A percentile compares a stretch with the other conserved stretches of the same genome.
These are phyloP conservation scores for Agrotis exclamationis DNA, from an alignment of 2,888 invertebrate genomes.

Conservation along the genomic window DNA sequence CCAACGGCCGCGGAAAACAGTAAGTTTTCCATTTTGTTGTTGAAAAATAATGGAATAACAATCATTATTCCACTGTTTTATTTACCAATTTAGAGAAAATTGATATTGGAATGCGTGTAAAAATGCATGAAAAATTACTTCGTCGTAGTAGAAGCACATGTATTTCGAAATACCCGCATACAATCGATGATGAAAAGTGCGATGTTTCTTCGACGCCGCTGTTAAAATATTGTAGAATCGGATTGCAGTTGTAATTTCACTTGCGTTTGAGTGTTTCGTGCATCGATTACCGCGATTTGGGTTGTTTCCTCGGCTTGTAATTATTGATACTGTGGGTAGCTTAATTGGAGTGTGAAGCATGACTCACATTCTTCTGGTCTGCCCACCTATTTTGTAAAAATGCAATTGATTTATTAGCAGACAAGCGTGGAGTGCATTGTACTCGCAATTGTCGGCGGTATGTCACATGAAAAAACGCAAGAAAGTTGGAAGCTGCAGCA, in stretches of 20 bases:
- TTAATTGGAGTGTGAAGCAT: constrained; percentile 90
- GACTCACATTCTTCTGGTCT: constrained; percentile 84
- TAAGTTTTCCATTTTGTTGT: constrained; percentile 84
- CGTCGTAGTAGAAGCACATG: constrained; percentile 63
- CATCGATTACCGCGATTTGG: constrained; percentile 84
- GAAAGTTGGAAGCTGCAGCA: constrained; percentile 34
- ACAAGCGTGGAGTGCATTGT: constrained; percentile 42
- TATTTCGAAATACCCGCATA: constrained; percentile 83
- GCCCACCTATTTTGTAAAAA: constrained; percentile 84
- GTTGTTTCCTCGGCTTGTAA: constrained; percentile 83
- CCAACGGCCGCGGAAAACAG: constrained; percentile 82
- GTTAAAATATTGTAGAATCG: constrained; percentile 64
- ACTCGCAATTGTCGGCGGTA: constrained; percentile 21
- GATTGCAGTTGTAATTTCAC: constrained; percentile 79
- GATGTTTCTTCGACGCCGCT: constrained; percentile 59
- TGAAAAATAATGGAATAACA: constrained; percentile 81
- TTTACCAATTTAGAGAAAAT: constrained; percentile 71
- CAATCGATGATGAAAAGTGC: constrained; percentile 62
- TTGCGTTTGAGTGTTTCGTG: constrained; percentile 83
- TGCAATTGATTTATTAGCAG: constrained; percentile 77
- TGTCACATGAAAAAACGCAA: constrained; percentile 35
- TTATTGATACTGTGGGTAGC: constrained; percentile 87
- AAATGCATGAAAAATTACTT: constrained; percentile 50
- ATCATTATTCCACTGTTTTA: constrained; percentile 80
- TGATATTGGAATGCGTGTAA: constrained; percentile 55